Evolutionary conservation across 2,797 vertebrate genomes (phyloP).

Genomic region (Takifugu ocellatus): DNA sequence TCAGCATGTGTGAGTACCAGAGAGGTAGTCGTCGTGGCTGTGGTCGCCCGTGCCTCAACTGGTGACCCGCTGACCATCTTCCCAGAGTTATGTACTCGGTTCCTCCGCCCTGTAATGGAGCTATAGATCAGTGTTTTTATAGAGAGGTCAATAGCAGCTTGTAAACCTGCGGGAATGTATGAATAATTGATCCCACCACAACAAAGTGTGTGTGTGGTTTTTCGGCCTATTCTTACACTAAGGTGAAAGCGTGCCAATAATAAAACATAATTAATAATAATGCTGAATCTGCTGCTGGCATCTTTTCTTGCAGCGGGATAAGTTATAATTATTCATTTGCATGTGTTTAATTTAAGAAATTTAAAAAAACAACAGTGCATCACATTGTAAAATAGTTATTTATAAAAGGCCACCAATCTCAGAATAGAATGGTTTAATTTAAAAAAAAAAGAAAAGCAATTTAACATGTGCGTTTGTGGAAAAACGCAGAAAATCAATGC

Average conservation of each 20-base stretch:
- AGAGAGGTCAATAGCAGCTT: conserved; percentile 64
- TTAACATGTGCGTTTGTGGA: too few species aligned
- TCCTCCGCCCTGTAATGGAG: conserved; percentile 61
- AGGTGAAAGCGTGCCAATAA: conserved; percentile 49
- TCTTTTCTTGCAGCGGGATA: background rate
- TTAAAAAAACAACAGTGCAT: too few species aligned
- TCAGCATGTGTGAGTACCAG: too few species aligned
- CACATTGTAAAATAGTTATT: too few species aligned
- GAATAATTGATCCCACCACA: conserved; percentile 55
- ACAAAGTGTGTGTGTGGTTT: conserved; percentile 17
- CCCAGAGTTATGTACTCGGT: conserved; percentile 31
- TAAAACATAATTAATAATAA: conserved; percentile 58
- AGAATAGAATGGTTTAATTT: too few species aligned
- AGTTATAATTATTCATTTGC: too few species aligned
- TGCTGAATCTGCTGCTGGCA: conserved; percentile 59
- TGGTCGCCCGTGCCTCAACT: conserved; percentile 2
- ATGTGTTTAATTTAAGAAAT: too few species aligned
- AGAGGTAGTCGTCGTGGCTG: too few species aligned
- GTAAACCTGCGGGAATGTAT: conserved; percentile 59
- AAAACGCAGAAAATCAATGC: background rate
- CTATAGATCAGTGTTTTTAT: conserved; percentile 73
- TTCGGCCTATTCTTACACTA: conserved; percentile 49
- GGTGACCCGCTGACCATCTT: conserved; percentile 11
- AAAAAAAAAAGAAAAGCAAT: too few species aligned
- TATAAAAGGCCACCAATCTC: too few species aligned